Evolutionary conservation across 2,888 invertebrate species (phyloP).

Genomic region (Heliconius sara): DNA sequence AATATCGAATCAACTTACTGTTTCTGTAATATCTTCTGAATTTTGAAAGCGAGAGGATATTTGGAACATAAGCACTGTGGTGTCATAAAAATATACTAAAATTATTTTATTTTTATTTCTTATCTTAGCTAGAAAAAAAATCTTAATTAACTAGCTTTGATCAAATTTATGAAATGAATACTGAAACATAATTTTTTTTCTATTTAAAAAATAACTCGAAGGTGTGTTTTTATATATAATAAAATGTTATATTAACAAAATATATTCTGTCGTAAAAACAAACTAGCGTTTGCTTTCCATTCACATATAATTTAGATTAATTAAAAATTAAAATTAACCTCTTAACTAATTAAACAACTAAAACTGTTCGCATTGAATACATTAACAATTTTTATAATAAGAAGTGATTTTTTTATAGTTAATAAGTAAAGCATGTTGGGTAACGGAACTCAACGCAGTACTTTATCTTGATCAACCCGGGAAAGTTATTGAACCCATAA

Average conservation of each 20-base stretch:
- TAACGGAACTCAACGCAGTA: constrained; percentile 3
- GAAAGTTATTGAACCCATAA: neutral
- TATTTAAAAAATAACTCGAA: neutral
- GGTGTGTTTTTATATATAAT: neutral
- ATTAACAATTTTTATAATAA: constrained; percentile 24
- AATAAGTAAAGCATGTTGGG: constrained; percentile 13
- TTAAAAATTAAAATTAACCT: constrained; percentile 28
- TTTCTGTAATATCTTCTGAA: neutral
- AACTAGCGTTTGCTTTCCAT: constrained; percentile 23
- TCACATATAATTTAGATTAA: constrained; percentile 26
- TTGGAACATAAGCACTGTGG: neutral
- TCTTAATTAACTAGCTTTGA: neutral
- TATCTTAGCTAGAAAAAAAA: neutral
- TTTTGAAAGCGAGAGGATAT: neutral
- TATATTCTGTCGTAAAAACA: constrained; percentile 22
- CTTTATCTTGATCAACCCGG: constrained; percentile 2
- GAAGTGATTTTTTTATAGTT: constrained; percentile 22
- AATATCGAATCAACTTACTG: neutral
- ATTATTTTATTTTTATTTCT: neutral
- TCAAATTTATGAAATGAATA: neutral
- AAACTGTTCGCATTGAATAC: constrained; percentile 25
- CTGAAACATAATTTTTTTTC: constrained; percentile 6
- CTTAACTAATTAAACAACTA: constrained; percentile 25
- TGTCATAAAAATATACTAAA: neutral
- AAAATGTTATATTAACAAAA: constrained; percentile 12